Evolutionary conservation across 1,140 invertebrate genomes (phyloP).

Genomic region (Cydia fagiglandana): DNA sequence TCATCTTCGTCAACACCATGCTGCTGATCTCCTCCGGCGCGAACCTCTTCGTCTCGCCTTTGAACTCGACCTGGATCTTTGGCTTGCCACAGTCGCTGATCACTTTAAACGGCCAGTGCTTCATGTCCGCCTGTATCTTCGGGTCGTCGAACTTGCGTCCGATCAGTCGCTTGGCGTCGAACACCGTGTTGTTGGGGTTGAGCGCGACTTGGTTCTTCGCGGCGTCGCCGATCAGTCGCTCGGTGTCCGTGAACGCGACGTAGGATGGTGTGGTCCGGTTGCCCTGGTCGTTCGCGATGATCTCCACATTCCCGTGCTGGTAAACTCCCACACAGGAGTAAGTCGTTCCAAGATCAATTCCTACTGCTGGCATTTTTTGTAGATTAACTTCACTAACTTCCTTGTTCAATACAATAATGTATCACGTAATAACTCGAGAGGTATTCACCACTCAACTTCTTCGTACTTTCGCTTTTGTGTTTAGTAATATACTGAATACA

Average conservation of each 20-base stretch:
- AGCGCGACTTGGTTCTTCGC: conserved; percentile 82
- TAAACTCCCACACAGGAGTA: conserved; percentile 89
- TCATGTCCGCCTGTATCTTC: conserved; percentile 23
- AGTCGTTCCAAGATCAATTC: conserved; percentile 88
- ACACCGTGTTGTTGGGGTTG: conserved; percentile 63
- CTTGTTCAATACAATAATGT: neutral
- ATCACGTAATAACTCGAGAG: conserved; percentile 17
- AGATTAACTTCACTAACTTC: conserved; percentile 2
- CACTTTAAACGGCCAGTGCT: conserved; percentile 82
- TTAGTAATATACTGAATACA: neutral
- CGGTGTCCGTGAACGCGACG: conserved; percentile 90
- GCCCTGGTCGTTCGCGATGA: conserved; percentile 95
- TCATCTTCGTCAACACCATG: conserved; percentile 88
- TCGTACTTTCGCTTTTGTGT: neutral
- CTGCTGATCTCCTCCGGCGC: conserved; percentile 53
- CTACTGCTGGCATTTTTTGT: conserved; percentile 80
- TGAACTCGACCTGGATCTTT: conserved; percentile 84
- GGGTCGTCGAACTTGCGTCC: conserved; percentile 83
- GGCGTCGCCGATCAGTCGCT: conserved; percentile 85
- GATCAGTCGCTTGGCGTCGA: conserved; percentile 79
- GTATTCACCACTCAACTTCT: conserved; percentile 18
- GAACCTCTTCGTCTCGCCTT: conserved; percentile 85
- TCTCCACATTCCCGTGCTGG: conserved; percentile 62
- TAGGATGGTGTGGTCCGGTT: conserved; percentile 93
- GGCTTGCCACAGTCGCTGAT: conserved; percentile 78